Conservation (phyloP, 2,797 vertebrate species). For the Eurystomus glaucurus region DNA sequence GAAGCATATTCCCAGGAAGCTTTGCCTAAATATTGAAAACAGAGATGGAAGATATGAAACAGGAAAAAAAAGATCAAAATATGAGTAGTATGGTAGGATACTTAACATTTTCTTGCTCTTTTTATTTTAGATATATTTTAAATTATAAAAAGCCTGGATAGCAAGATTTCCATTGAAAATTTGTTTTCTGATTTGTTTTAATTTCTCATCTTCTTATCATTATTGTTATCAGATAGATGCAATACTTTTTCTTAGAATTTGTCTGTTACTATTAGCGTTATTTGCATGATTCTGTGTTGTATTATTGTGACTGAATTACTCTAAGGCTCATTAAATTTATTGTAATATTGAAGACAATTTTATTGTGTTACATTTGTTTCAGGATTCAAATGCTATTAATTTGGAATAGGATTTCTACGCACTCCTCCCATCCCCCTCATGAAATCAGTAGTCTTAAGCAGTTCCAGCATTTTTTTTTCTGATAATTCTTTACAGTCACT, state of each 20-base stretch:
- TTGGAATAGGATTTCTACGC: slow-evolving; percentile 12
- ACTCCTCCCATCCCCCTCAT: neutral
- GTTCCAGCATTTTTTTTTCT: slow-evolving; percentile 42
- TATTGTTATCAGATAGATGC: neutral
- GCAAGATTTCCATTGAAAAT: neutral
- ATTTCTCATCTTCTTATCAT: neutral
- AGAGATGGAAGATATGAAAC: neutral
- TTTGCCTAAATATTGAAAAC: neutral
- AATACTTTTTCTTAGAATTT: neutral
- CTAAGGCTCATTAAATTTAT: slow-evolving; percentile 9
- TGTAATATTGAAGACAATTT: slow-evolving; percentile 18
- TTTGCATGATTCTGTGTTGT: neutral
- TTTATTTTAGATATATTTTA: neutral
- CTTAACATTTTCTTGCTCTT: neutral
- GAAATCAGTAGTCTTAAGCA: slow-evolving; percentile 53
- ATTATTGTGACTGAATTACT: neutral
- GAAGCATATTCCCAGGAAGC: neutral
- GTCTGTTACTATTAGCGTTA: neutral
- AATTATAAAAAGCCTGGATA: neutral
- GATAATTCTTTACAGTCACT: slow-evolving; percentile 61
- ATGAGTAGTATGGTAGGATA: neutral
- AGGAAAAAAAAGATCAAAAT: neutral
- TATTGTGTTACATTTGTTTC: neutral
- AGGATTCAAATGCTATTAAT: slow-evolving; percentile 45
- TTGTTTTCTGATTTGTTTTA: neutral